Evolutionary conservation across 2,888 invertebrate species (phyloP), one percentile per base, ranked within the genome.

Genomic region (Odontocolon sp.): DNA sequence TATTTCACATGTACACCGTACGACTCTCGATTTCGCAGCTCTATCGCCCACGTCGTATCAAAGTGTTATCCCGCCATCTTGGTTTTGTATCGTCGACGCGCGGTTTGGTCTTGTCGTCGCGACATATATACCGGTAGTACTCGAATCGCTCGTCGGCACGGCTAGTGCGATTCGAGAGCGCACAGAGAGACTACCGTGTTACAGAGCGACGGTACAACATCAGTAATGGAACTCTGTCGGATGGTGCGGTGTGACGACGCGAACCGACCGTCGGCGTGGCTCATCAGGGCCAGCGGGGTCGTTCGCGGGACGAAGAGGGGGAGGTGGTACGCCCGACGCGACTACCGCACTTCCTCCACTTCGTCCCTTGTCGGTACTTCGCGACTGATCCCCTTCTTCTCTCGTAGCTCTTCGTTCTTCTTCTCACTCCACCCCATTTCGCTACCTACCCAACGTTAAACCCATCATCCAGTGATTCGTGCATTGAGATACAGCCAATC

Each of bases 1-100:
- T 14, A 54, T 26, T 16, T 56, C 9, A 42, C 2, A 28, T 26
- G 14, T 42, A 36, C 5, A 31, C 28, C 3, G 45, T 31, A 38
- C 38, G 11, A 67, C 67, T 73, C 64, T 56, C 56, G 40, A 72
- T 72, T 72, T 72, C 56, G 42, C 47, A 42, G 71, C 47, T 57
- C 28, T n/a, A 31, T 64, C 50, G 38, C 56, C 47, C 47, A 71
- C 63, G 71, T 47, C 16, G 23, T 26, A 11, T 56, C 21, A 40
- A 67, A 42, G 40, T 47, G 47, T 66, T 40, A 47, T 36, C 50
- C 61, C 61, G 73, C 67, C 61, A 63, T 74, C 38, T 74, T 45
- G 47, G 36, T 47, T n/a, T 74, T 38, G 54, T 28, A 61, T 28
- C 50, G 50, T 52, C 11, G 45, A 1, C 14, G 42, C 1, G n/a